These are phyloP conservation scores for Intellagama lesueurii DNA, from an alignment of 2,797 vertebrate genomes.

Conservation along the genomic window DNA sequence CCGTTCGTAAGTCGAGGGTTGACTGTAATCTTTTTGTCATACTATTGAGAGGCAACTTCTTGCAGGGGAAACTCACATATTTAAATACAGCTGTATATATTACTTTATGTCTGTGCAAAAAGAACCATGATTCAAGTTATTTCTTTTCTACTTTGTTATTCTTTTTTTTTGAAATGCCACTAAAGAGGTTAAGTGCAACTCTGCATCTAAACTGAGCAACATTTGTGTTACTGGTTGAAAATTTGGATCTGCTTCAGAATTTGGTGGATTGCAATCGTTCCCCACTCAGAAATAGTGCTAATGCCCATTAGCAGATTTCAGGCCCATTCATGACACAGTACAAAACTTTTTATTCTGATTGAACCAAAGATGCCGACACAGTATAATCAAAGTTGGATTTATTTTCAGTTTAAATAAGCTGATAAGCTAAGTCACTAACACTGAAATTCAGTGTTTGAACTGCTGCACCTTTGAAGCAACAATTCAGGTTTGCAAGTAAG, in stretches of 20 bases:
- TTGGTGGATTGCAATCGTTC: neutral
- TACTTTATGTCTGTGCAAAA: neutral
- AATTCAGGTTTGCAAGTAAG: neutral
- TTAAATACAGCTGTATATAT: neutral
- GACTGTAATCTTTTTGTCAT: too few relatives aligned
- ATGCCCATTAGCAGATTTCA: neutral
- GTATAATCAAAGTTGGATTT: neutral
- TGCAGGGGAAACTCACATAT: neutral
- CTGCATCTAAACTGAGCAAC: neutral
- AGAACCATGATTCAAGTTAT: neutral
- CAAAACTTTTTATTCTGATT: neutral
- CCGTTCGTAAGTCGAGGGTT: too few relatives aligned
- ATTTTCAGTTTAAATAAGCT: fast-evolving
- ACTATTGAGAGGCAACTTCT: neutral
- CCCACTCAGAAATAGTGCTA: neutral
- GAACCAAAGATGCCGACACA: neutral
- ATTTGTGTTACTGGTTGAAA: neutral
- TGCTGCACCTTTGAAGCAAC: neutral
- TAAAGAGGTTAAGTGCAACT: neutral
- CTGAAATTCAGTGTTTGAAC: neutral
- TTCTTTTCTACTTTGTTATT: neutral
- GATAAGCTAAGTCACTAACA: constrained; percentile 3
- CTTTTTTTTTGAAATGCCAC: neutral
- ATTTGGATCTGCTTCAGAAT: neutral
- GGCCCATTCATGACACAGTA: neutral